phyloP scores from a whole-genome alignment of 2,888 invertebrate genomes.

The Ametastegia equiseti region DNA sequence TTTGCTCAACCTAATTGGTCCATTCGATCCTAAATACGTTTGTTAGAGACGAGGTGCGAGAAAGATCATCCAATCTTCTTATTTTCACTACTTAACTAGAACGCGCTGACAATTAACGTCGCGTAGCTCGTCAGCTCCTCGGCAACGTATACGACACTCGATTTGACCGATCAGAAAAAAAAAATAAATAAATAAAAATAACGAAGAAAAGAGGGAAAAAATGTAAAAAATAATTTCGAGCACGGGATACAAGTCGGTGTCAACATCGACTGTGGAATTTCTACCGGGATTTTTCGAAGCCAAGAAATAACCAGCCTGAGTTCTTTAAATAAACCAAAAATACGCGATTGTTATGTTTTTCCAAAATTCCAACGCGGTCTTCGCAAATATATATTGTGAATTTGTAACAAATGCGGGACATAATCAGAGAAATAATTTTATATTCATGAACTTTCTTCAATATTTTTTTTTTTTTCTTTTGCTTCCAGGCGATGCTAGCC shows the following conservation, averaged over 20 bases:
- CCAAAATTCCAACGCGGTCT: constrained; percentile 51
- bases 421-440: constrained; percentile 24
- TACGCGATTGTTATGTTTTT: background rate
- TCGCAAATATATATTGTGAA: background rate
- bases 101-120: constrained; percentile 37
- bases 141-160: background rate
- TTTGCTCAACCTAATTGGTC: constrained; percentile 25
- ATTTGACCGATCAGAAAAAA: constrained; percentile 10
- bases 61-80: background rate
- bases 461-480: constrained; percentile 32
- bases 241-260: background rate
- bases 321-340: background rate
- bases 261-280: constrained; percentile 20
- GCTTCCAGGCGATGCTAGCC: constrained; percentile 75
- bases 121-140: constrained; percentile 27
- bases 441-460: constrained; percentile 42
- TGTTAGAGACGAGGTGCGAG: constrained; percentile 29
- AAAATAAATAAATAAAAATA: background rate
- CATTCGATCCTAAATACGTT: constrained; percentile 36
- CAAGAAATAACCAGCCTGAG: background rate
- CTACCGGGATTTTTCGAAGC: background rate
- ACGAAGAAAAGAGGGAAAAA: background rate
- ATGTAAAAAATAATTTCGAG: too few species aligned
- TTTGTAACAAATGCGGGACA: background rate
- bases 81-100: too few species aligned